Conservation (phyloP, 2,888 invertebrate genomes). For the Geotrupes spiniger region DNA sequence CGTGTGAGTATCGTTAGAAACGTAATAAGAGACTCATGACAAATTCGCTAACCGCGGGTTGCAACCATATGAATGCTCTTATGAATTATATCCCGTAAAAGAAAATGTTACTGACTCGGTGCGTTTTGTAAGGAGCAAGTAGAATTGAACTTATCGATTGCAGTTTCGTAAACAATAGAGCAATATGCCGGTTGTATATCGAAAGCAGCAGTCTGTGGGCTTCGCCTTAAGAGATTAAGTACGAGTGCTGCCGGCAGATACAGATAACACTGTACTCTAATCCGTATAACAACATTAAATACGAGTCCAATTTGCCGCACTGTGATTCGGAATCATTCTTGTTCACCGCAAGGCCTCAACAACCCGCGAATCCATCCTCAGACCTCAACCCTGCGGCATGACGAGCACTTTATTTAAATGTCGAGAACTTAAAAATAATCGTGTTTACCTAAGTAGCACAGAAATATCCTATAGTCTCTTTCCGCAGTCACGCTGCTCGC, state of each 20-base stretch:
- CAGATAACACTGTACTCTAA: conserved; percentile 40
- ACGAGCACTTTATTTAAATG: conserved; percentile 35
- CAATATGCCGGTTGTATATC: conserved; percentile 3
- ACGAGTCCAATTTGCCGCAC: conserved; percentile 56
- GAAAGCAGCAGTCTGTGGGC: conserved; percentile 23
- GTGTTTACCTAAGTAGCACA: conserved; percentile 37
- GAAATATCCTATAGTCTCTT: conserved; percentile 33
- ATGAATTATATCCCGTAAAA: too few relatives aligned
- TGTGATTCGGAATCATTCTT: conserved; percentile 45
- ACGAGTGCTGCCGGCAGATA: conserved; percentile 45
- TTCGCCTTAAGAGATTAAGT: conserved; percentile 45
- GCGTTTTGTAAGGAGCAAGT: too few relatives aligned
- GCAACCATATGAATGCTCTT: too few relatives aligned
- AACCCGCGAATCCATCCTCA: conserved; percentile 34
- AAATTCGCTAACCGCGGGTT: too few relatives aligned
- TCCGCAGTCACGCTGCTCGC: conserved; percentile 34
- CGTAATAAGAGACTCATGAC: too few relatives aligned
- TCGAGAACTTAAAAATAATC: conserved; percentile 38
- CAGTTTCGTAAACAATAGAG: too few relatives aligned
- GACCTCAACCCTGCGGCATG: conserved; percentile 34
- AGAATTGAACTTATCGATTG: too few relatives aligned
- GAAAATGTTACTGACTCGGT: too few relatives aligned
- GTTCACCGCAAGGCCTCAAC: conserved; percentile 44
- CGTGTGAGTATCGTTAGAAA: too few relatives aligned
- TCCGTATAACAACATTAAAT: conserved; percentile 56